These are phyloP conservation scores for Sebastes cheni DNA, from an alignment of 2,797 vertebrate species.

Conservation along the genomic window DNA sequence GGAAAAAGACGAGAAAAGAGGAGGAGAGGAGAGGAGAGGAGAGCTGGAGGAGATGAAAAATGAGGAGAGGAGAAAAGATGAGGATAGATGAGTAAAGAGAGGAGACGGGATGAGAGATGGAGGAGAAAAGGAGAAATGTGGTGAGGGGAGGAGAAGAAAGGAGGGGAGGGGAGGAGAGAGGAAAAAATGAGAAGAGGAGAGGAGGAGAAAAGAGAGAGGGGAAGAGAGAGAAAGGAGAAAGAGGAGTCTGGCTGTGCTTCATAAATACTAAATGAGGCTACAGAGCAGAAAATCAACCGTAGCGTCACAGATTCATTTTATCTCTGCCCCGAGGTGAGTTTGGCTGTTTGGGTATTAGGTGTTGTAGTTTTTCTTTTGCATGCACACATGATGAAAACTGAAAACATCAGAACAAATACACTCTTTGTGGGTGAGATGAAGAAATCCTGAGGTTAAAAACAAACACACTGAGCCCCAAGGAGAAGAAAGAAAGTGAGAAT, in stretches of 20 bases:
- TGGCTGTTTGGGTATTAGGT: neutral
- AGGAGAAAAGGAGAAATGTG: no score
- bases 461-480: neutral
- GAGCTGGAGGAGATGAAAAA: no score
- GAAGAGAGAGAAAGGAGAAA: neutral
- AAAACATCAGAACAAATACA: neutral
- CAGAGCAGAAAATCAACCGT: constrained; percentile 18
- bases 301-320: constrained; percentile 16
- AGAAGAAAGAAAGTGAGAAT: neutral
- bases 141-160: no score
- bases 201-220: no score
- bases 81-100: accelerated
- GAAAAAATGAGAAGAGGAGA: no score
- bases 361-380: neutral
- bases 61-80: accelerated
- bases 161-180: no score
- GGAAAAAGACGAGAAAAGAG: neutral
- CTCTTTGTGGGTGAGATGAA: neutral
- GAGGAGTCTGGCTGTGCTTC: constrained; percentile 40
- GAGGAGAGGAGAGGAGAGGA: neutral
- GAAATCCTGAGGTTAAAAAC: neutral
- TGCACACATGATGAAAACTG: neutral
- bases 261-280: constrained; percentile 66
- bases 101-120: no score
- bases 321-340: constrained; percentile 1